Percentiles rank a stretch among this genome's conserved stretches.
Evolutionary conservation across 1,140 invertebrate species (phyloP).

Genomic region (Bombyx mandarina): DNA sequence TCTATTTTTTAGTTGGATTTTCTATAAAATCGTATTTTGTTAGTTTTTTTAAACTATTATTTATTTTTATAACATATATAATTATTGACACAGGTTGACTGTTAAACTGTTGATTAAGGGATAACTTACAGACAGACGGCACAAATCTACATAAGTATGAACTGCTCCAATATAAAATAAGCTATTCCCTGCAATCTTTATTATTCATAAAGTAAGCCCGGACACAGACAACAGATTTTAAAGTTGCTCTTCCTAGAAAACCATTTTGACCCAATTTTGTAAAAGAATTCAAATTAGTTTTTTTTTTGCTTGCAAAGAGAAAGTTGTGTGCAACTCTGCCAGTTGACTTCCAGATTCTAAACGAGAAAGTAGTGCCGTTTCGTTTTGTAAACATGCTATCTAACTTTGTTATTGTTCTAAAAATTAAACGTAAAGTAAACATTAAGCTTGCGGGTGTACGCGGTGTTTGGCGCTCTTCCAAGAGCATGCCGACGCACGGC

Average conservation of each 20-base stretch:
- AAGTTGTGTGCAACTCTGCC: conserved; percentile 35
- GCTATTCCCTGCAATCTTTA: no score
- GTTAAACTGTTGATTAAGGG: no score
- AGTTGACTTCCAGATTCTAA: conserved; percentile 46
- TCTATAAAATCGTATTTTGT: no score
- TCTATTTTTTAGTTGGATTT: no score
- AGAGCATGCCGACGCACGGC: conserved; percentile 16
- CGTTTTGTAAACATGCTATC: conserved; percentile 14
- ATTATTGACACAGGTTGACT: no score
- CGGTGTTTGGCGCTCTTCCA: conserved; percentile 32
- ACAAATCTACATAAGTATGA: conserved; percentile 5
- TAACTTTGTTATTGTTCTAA: conserved; percentile 26
- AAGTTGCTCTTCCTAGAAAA: conserved; percentile 38
- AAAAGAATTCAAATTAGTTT: conserved; percentile 67
- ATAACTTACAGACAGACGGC: no score
- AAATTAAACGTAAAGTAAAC: conserved; percentile 28
- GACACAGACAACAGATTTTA: no score
- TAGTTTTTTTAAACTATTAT: no score
- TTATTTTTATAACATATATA: no score
- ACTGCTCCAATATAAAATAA: conserved; percentile 9
- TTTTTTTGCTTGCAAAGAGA: conserved; percentile 57
- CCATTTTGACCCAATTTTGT: conserved; percentile 46
- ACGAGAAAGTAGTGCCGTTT: conserved; percentile 47
- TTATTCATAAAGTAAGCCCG: no score
- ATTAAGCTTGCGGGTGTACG: conserved; percentile 22